These are phyloP conservation scores for Dorcus hopei DNA, from an alignment of 2,888 invertebrate species.

Conservation along the genomic window DNA sequence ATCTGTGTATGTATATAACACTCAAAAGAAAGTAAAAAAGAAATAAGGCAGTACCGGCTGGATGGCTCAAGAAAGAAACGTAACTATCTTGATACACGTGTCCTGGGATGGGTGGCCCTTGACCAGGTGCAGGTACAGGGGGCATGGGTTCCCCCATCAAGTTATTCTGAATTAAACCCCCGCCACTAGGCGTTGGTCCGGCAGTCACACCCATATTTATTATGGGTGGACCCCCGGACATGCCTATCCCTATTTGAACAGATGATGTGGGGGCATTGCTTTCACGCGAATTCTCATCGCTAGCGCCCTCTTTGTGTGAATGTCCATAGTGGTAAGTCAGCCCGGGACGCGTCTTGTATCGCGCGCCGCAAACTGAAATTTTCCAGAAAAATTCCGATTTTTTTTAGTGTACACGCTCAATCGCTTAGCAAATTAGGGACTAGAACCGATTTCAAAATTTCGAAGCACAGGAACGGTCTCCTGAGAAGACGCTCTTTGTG, in stretches of 20 bases:
- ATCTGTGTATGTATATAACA: slow-evolving; percentile 19
- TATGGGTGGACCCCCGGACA: slow-evolving; percentile 23
- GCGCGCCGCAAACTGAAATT: slow-evolving; percentile 85
- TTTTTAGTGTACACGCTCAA: slow-evolving; percentile 35
- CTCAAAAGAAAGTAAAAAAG: slow-evolving; percentile 36
- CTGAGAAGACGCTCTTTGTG: slow-evolving; percentile 4
- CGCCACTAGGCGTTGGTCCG: slow-evolving; percentile 18
- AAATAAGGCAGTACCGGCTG: slow-evolving; percentile 51
- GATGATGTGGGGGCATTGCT: slow-evolving; percentile 44
- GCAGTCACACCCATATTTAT: slow-evolving; percentile 18
- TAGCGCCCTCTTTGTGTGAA: slow-evolving; percentile 70
- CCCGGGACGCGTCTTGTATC: slow-evolving; percentile 95
- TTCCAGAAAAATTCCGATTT: slow-evolving; percentile 27
- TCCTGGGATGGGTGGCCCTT: slow-evolving; percentile 40
- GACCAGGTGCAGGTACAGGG: slow-evolving; percentile 37
- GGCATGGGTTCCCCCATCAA: slow-evolving; percentile 36
- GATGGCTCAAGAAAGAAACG: slow-evolving; percentile 64
- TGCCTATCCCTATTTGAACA: slow-evolving; percentile 31
- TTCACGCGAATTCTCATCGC: slow-evolving; percentile 51
- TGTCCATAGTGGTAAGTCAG: slow-evolving; percentile 94
- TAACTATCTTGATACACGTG: slow-evolving; percentile 65
- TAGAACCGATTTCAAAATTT: slow-evolving; percentile 42
- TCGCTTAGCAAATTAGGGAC: slow-evolving; percentile 42
- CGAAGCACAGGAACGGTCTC: slow-evolving; percentile 15
- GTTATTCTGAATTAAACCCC: slow-evolving; percentile 17